phyloP scores from a whole-genome alignment of 2,797 vertebrate species.

The Gephyroberyx darwinii region DNA sequence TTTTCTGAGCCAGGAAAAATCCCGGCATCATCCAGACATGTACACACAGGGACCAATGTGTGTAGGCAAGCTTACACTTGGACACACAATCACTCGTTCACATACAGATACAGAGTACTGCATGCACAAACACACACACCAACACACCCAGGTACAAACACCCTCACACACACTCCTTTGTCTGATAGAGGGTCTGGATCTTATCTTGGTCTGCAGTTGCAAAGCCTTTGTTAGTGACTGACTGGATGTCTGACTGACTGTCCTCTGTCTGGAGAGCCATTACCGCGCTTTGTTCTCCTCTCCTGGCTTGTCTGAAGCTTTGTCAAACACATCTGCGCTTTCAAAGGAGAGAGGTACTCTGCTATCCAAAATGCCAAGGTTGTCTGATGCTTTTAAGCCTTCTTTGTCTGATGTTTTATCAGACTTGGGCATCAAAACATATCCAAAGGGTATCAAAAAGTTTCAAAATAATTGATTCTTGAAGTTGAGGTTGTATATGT shows the following conservation, averaged over 20 bases:
- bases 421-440: background rate
- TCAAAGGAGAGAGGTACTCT: slow-evolving; percentile 5
- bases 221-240: slow-evolving; percentile 21
- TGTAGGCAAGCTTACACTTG: too few relatives aligned
- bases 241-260: background rate
- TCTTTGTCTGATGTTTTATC: slow-evolving; percentile 6
- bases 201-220: background rate
- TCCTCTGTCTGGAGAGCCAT: slow-evolving; percentile 18
- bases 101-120: too few relatives aligned
- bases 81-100: too few relatives aligned
- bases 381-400: slow-evolving; percentile 13
- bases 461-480: background rate
- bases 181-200: slow-evolving; percentile 7
- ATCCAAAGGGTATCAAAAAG: background rate
- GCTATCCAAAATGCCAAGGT: slow-evolving; percentile 11
- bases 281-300: background rate
- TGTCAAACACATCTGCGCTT: slow-evolving; percentile 12
- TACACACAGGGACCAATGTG: too few relatives aligned
- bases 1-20: too few relatives aligned
- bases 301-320: slow-evolving; percentile 22
- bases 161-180: background rate
- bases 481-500: background rate
- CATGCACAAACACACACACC: too few relatives aligned
- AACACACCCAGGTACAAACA: too few relatives aligned
- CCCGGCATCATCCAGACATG: too few relatives aligned